Base-by-base conservation (phyloP, 2,113 vertebrate species). In the Penelope pileata region DNA sequence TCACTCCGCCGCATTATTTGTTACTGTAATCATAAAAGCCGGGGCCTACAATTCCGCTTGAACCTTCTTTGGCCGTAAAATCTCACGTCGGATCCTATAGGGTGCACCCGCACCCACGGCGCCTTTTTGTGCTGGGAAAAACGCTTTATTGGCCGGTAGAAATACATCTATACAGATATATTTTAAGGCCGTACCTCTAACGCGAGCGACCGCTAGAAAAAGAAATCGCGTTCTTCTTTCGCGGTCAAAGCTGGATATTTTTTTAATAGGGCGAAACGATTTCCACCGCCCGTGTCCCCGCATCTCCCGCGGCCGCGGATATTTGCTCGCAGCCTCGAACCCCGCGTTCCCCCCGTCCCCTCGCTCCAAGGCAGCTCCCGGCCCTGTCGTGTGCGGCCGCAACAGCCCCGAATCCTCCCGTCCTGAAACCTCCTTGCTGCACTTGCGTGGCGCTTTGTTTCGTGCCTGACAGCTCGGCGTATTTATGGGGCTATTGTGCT, bases 401-500 rank as follows among this genome's bases (percentile, higher is more conserved):
- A 94, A 48, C 76, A 56, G n/a, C 45, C 48, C 45, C 90, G 75
- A 83, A 80, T 47, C 70, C 30, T 86, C 68, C 34, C 91, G 78
- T 59, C 77, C 53, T 91, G 93, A 95, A 83, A 90, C 85, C 32
- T 63, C 40, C 18, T 14, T 76, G 15, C 14, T 32, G 16, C 36
- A 70, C 3, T 53, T 83, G 77, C 53, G 47, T 84, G 86, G 64
- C 88, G 92, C 88, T 94, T 95, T 96, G 81, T 91, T 92, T 93
- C 66, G 54, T 30, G 51, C 58, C 87, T 96, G 96, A 95, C 94
- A 96, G 88, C 86, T 91, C 94, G 85, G 92, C 53, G 94, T 97
- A 96, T 95, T 96, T 96, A 95, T 95, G 95, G 79, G 95, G 83
- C 95, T 94, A 96, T 95, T 96, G 96, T 96, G 94, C 70, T 94